These are phyloP conservation scores for Megaceryle maxima DNA, from an alignment of 2,113 vertebrate species.

Conservation along the genomic window DNA sequence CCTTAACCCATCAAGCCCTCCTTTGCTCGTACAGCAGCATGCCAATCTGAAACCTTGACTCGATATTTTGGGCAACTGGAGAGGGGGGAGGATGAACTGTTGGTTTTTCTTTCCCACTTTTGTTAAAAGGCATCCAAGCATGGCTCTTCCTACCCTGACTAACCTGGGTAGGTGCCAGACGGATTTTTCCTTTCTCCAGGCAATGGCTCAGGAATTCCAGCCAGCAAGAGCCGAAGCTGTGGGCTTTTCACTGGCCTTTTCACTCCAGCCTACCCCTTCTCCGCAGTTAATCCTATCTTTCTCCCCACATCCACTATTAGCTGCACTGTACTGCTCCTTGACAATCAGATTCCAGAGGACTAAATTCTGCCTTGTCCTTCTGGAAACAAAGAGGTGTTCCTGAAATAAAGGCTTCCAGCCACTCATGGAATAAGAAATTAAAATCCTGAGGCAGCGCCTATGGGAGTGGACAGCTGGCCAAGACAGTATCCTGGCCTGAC, in stretches of 20 bases:
- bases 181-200: slow-evolving; percentile 52
- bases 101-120: slow-evolving; percentile 59
- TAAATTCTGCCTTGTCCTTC: slow-evolving; percentile 11
- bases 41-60: slow-evolving; percentile 23
- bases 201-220: slow-evolving; percentile 61
- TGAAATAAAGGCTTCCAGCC: slow-evolving; percentile 46
- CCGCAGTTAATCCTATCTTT: slow-evolving; percentile 31
- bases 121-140: slow-evolving; percentile 62
- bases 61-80: slow-evolving; percentile 16
- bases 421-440: slow-evolving; percentile 2
- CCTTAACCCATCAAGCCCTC: slow-evolving; percentile 4
- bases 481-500: neutral
- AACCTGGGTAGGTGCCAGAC: slow-evolving; percentile 51
- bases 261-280: slow-evolving; percentile 41
- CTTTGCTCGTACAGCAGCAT: slow-evolving; percentile 5
- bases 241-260: slow-evolving; percentile 56
- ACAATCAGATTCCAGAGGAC: slow-evolving; percentile 47
- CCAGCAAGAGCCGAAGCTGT: neutral
- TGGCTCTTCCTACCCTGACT: slow-evolving; percentile 36
- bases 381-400: slow-evolving; percentile 35
- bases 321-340: neutral
- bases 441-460: neutral
- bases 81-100: slow-evolving; percentile 16
- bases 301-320: slow-evolving; percentile 12
- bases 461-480: neutral